Base-by-base conservation (phyloP, 1,140 invertebrate species). In the Rhyacophila brunnea region DNA sequence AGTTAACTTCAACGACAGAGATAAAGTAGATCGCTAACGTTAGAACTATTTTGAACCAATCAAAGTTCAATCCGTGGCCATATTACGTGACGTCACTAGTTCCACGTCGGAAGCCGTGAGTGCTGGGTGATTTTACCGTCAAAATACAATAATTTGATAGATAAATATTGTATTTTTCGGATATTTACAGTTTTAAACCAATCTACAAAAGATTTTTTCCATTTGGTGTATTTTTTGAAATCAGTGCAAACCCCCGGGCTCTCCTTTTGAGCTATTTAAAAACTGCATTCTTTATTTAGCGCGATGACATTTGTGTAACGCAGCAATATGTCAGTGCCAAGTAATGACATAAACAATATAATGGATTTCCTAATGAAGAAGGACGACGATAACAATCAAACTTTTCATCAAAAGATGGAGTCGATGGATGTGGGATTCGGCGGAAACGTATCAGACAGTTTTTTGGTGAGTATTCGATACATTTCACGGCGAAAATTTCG, bases 71-170 rank as follows among this genome's bases (percentile, higher is more conserved):
- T 70, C 66, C 69, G 75, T 77, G 75, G 70, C 69, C 68, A 66
- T 71, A 58, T 66, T 70, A 69, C 65, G 69, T 79, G 75, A 79
- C 75, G 77, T 78, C 77, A 78, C 71, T 74, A 73, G 71, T 77
- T 78, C 77, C 77, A 79, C 75, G 75, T 78, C 75, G 75, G 74
- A 77, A 74, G 73, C 69, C 69, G 67, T 68, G 58, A 52, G 40
- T 69, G 71, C 69, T 72, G 74, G 75, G 74, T 73, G 34, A 28
- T 14, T 18, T 20, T n/a, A 5, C n/a, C 38, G 38, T n/a, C 38
- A 15, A 40, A 40, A n/a, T 15, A 13, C 38, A 15, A n/a, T 40
- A 15, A 40, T 13, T 28, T 9, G 9, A 28, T 28, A 5, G 4
- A 28, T 28, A 28, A 28, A 28, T 28, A 61, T 66, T 45, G 49